Base-by-base conservation (phyloP, 2,888 invertebrate species). In the Heliconius sara region DNA sequence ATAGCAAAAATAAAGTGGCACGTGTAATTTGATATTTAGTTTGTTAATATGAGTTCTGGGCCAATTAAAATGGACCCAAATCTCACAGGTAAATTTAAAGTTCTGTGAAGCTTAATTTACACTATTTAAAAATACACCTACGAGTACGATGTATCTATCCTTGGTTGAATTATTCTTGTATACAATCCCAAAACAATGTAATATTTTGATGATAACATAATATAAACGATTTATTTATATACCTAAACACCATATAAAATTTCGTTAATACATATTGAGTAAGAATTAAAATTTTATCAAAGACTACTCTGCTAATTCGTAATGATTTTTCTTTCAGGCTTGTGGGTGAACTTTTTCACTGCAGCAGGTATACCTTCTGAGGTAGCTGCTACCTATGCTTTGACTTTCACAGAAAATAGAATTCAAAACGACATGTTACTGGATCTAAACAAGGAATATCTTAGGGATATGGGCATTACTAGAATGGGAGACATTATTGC, bases 281-380 rank as follows among this genome's bases (percentile, higher is more conserved):
- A 9, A 60, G 10, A 60, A 60, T 3, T n/a, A 3, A 60, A 60
- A 60, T n/a, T 60, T n/a, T 60, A n/a, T n/a, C 12, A 60, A n/a
- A 60, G 60, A 60, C 60, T n/a, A n/a, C n/a, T n/a, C 10, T 60
- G 60, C 22, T 68, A 68, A 68, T n/a, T 39, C 22, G 39, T 60
- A 67, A 57, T 57, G 10, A 10, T 27, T 52, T 74, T 22, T 67
- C 3, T 82, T 84, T 75, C 85, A 97, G 97, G 96, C 71, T 95
- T 96, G 90, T 99, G 98, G 98, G 97, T 98, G 52, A 97, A 96
- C 85, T 99, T 99, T 89, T 99, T 99, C 93, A 96, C 97, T 77
- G 96, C 97, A 67, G 97, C 98, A 19, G 98, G 98, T 3, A 97
- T 99, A 83, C 98, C 98, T 0, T 95, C 97, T 0, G 97, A 97